These are phyloP conservation scores for Pollenia griseotomentosa DNA, from an alignment of 2,888 invertebrate species.

Conservation along the genomic window DNA sequence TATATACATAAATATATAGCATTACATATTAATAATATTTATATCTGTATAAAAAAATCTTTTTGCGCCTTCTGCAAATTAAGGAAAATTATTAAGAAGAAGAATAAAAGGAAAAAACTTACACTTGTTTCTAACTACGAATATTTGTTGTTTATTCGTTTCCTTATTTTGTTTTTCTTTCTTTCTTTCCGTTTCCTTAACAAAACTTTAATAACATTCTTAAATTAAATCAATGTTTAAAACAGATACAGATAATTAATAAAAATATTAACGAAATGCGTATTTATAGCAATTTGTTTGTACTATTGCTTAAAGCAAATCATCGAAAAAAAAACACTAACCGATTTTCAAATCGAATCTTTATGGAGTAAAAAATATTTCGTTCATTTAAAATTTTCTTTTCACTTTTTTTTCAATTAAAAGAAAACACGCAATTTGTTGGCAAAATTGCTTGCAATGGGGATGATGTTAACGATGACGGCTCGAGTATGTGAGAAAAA, in stretches of 20 bases:
- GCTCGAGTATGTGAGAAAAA: constrained; percentile 63
- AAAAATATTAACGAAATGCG: neutral
- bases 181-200: constrained; percentile 68
- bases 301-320: constrained; percentile 29
- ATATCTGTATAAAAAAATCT: constrained; percentile 4
- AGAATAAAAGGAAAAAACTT: constrained; percentile 41
- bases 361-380: constrained; percentile 9
- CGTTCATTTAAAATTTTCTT: constrained; percentile 3
- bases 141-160: constrained; percentile 30
- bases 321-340: constrained; percentile 17
- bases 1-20: neutral
- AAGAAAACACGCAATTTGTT: constrained; percentile 52
- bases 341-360: constrained; percentile 22
- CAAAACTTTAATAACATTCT: constrained; percentile 50
- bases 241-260: constrained; percentile 35
- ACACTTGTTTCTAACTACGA: constrained; percentile 34
- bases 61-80: constrained; percentile 62
- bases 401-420: constrained; percentile 50
- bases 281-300: neutral
- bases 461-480: constrained; percentile 39
- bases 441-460: constrained; percentile 19
- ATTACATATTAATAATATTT: constrained; percentile 14
- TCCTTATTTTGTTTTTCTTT: constrained; percentile 25
- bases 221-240: constrained; percentile 57
- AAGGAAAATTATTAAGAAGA: neutral